A percentile compares a stretch with the other conserved stretches of the same genome.
Conservation (phyloP, 2,888 invertebrate species). For the Melipona bicolor region DNA sequence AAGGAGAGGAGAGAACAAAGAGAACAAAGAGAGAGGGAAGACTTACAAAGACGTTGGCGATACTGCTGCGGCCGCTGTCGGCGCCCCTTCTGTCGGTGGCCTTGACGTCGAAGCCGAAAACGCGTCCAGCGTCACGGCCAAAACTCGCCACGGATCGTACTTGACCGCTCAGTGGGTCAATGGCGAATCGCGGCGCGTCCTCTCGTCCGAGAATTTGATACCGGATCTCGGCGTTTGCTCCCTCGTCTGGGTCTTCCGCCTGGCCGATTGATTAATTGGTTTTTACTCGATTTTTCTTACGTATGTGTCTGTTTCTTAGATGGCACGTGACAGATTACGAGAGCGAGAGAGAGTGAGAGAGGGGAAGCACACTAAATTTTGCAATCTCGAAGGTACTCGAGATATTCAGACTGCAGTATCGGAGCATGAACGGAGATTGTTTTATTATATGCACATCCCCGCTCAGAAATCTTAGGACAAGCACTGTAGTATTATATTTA, state of each 20-base stretch:
- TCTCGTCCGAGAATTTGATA: slow-evolving; percentile 92
- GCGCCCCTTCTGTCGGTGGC: slow-evolving; percentile 93
- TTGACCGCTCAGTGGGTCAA: slow-evolving; percentile 91
- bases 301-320: not conserved
- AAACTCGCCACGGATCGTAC: slow-evolving; percentile 90
- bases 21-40: not conserved
- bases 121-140: slow-evolving; percentile 89
- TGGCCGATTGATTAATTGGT: slow-evolving; percentile 75
- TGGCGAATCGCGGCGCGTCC: slow-evolving; percentile 90
- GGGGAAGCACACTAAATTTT: too few relatives aligned
- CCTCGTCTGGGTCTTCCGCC: slow-evolving; percentile 91
- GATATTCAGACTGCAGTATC: too few relatives aligned
- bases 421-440: too few relatives aligned
- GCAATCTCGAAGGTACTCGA: too few relatives aligned
- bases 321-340: not conserved
- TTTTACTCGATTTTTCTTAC: not conserved
- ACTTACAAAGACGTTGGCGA: slow-evolving; percentile 94
- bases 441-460: too few relatives aligned
- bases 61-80: slow-evolving; percentile 92
- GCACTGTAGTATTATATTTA: too few relatives aligned
- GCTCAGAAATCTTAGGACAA: too few relatives aligned
- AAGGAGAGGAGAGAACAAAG: too few relatives aligned
- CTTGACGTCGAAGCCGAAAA: slow-evolving; percentile 94
- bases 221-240: slow-evolving; percentile 91
- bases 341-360: not conserved